These are phyloP conservation scores for Ptychoptera contaminata DNA, from an alignment of 2,888 invertebrate species.

Conservation along the genomic window DNA sequence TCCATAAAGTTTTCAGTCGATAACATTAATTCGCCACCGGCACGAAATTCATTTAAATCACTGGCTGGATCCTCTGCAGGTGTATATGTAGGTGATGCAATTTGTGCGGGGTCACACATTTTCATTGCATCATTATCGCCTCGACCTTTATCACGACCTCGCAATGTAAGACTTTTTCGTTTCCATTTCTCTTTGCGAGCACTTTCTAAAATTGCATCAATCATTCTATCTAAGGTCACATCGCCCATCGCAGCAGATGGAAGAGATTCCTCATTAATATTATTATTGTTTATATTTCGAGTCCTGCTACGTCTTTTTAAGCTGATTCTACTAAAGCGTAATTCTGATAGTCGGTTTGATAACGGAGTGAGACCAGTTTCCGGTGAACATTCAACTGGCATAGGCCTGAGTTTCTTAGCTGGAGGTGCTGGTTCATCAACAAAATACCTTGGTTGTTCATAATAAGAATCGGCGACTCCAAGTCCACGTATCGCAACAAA, in stretches of 20 bases:
- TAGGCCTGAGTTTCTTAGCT: conserved; percentile 8
- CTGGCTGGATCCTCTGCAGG: conserved; percentile 30
- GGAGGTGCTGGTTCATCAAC: conserved; percentile 9
- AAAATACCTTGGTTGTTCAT: conserved; percentile 28
- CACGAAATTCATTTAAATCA: conserved; percentile 27
- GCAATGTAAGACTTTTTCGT: conserved; percentile 22
- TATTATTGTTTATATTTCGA: conserved; percentile 2
- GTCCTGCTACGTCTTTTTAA: conserved; percentile 13
- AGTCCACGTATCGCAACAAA: conserved; percentile 26
- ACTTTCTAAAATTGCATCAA: conserved; percentile 30
- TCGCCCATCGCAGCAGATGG: conserved; percentile 29
- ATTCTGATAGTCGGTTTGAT: conserved; percentile 2
- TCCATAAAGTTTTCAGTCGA: conserved; percentile 7
- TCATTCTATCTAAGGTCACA: conserved; percentile 28
- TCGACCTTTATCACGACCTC: conserved; percentile 7
- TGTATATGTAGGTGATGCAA: conserved; percentile 24
- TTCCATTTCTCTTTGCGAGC: conserved; percentile 23
- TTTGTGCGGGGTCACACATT: background rate
- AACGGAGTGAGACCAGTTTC: conserved; percentile 3
- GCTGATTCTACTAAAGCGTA: conserved; percentile 3
- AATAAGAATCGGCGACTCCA: conserved; percentile 25
- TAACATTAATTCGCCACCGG: conserved; percentile 7
- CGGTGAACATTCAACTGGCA: conserved; percentile 1
- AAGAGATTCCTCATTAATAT: conserved; percentile 14
- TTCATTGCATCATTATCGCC: background rate